Evolutionary conservation across 2,113 vertebrate genomes (phyloP), one percentile per base, ranked within the genome.

Genomic region (Oceanites oceanicus): DNA sequence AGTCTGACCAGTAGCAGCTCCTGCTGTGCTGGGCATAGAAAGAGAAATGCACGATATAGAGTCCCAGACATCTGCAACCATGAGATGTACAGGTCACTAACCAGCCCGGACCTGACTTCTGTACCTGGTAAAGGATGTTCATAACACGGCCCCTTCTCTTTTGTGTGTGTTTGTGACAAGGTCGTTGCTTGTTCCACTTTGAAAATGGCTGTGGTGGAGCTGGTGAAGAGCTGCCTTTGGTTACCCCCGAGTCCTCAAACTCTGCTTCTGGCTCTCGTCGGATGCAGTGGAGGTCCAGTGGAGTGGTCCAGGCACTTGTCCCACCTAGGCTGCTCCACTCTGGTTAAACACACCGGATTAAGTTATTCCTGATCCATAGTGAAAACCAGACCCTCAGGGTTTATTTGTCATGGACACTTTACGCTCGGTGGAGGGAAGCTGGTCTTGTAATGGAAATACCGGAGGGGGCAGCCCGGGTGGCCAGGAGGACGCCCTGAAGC

Each of bases 241-340:
- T 32, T 22, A 44, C 23, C 19, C 34, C 19, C 0, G 0, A 9
- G 36, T 1, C 3, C 63, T 86, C 34, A 25, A 8, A 13, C 30
- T 63, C 56, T 34, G 2, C 27, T 83, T 83, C 36, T 56, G 67
- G 15, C 67, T 56, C 27, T 27, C 2, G 0, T 23, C 2, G 10
- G 65, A 27, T 1, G 2, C 25, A 15, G 29, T 13, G 49, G 45
- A 14, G 27, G n/a, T n/a, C n/a, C n/a, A n/a, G n/a, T n/a, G n/a
- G 40, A 27, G 14, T 66, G 45, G 20, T 44, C 62, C 45, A 14
- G 38, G 29, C 58, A 5, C 45, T 59, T 21, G 22, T 68, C 78
- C 34, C 8, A 8, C 55, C 5, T 4, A 11, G 25, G 58, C 63
- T 83, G 47, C 53, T 47, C 26, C 21, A 8, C 56, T 58, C 22